These are phyloP conservation scores for Leptinotarsa undecemlineata DNA, from an alignment of 1,140 invertebrate species.

Conservation along the genomic window DNA sequence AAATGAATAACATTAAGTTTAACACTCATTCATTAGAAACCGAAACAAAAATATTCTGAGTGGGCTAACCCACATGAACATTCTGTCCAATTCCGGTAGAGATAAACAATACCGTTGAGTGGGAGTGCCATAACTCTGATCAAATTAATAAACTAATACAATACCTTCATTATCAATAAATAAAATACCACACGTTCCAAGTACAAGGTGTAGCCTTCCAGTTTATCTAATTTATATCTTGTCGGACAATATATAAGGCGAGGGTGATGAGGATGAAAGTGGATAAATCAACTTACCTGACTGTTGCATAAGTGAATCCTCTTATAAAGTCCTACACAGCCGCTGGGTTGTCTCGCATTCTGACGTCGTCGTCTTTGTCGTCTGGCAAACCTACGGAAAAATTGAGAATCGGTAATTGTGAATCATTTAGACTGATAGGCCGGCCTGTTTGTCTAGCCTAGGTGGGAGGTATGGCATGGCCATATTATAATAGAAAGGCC, in stretches of 20 bases:
- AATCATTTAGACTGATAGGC: too few species aligned
- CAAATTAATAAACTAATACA: constrained; percentile 14
- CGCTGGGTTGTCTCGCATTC: constrained; percentile 52
- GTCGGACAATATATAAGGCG: constrained; percentile 13
- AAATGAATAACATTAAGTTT: too few species aligned
- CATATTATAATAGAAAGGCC: too few species aligned
- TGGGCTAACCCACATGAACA: too few species aligned
- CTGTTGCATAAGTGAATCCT: constrained; percentile 74
- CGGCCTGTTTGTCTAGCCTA: too few species aligned
- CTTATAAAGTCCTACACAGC: constrained; percentile 69
- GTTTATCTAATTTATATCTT: constrained; percentile 20
- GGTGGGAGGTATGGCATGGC: too few species aligned
- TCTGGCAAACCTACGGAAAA: constrained; percentile 43
- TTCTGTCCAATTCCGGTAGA: too few species aligned
- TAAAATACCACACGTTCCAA: neutral
- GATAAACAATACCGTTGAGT: neutral
- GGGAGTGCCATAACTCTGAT: neutral
- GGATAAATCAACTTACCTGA: constrained; percentile 59
- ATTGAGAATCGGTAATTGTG: constrained; percentile 8
- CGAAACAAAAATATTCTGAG: too few species aligned
- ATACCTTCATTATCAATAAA: constrained; percentile 7
- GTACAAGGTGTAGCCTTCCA: constrained; percentile 8
- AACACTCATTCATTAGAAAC: too few species aligned
- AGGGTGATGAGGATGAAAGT: neutral
- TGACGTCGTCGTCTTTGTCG: constrained; percentile 47